phyloP scores from a whole-genome alignment of 1,140 invertebrate species.

The Sarcophaga bullata region DNA sequence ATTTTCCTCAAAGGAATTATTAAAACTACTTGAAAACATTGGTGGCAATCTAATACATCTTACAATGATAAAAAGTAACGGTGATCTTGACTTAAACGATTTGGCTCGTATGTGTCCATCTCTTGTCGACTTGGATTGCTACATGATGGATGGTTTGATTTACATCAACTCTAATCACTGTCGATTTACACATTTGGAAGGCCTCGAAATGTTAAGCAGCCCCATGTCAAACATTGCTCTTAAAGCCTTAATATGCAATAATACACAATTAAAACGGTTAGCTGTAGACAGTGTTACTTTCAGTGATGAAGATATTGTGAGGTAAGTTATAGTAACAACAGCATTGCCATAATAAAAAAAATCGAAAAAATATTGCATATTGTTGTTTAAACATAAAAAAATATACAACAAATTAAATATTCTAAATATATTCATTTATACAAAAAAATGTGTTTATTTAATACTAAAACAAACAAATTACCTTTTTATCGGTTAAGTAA shows the following conservation, averaged over 20 bases:
- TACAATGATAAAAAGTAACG: constrained; percentile 71
- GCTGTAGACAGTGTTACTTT: constrained; percentile 68
- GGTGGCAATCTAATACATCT: constrained; percentile 70
- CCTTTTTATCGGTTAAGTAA: too few species aligned
- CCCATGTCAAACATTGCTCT: constrained; percentile 69
- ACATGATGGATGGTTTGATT: constrained; percentile 70
- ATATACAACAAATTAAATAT: too few species aligned
- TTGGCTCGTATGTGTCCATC: constrained; percentile 70
- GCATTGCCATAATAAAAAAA: neutral
- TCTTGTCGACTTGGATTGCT: constrained; percentile 71
- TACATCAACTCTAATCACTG: constrained; percentile 67
- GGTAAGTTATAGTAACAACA: constrained; percentile 57
- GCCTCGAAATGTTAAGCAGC: constrained; percentile 73
- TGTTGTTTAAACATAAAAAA: too few species aligned
- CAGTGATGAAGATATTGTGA: constrained; percentile 71
- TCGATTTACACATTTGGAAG: constrained; percentile 71
- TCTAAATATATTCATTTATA: too few species aligned
- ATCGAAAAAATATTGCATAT: neutral
- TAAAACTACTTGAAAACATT: constrained; percentile 69
- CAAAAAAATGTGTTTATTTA: too few species aligned
- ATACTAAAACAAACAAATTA: too few species aligned
- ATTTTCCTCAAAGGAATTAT: constrained; percentile 71
- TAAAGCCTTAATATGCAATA: constrained; percentile 70
- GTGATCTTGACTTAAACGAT: constrained; percentile 71
- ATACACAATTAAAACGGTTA: constrained; percentile 70